These are phyloP conservation scores for Calidris pugnax DNA, from an alignment of 2,113 vertebrate species.

Conservation along the genomic window DNA sequence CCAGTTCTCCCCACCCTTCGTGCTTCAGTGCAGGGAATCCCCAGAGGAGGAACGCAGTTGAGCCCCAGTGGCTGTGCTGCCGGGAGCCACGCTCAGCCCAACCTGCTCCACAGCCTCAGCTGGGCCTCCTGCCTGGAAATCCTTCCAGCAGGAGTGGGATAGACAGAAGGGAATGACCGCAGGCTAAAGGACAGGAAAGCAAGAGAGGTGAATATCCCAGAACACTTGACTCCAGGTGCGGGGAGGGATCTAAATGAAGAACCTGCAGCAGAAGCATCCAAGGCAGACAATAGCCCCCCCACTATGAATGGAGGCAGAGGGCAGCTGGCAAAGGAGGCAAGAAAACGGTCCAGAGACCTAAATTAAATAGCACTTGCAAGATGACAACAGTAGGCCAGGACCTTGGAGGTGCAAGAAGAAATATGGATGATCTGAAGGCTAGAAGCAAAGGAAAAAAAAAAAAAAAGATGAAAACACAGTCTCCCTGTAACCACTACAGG, in stretches of 20 bases:
- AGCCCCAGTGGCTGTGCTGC: neutral
- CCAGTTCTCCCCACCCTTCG: neutral
- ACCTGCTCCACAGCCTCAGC: neutral
- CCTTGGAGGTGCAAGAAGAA: neutral
- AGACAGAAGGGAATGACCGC: neutral
- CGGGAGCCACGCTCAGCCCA: neutral
- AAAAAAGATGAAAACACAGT: neutral
- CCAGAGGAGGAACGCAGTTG: neutral
- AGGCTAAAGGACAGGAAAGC: neutral
- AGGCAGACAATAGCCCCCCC: neutral
- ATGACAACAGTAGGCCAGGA: neutral
- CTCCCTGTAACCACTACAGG: neutral
- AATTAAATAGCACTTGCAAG: neutral
- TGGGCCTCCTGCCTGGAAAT: neutral
- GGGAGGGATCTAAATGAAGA: neutral
- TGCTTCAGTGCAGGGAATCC: neutral
- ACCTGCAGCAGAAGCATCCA: neutral
- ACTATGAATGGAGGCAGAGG: neutral
- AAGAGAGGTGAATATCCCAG: neutral
- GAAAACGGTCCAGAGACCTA: neutral
- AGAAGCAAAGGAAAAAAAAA: neutral
- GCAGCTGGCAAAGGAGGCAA: neutral
- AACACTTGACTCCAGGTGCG: neutral
- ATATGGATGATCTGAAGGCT: neutral
- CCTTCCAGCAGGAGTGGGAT: neutral